A percentile compares a stretch with the other conserved stretches of the same genome.
Evolutionary conservation across 2,888 invertebrate species (phyloP).

Genomic region (Eilema sororculum): DNA sequence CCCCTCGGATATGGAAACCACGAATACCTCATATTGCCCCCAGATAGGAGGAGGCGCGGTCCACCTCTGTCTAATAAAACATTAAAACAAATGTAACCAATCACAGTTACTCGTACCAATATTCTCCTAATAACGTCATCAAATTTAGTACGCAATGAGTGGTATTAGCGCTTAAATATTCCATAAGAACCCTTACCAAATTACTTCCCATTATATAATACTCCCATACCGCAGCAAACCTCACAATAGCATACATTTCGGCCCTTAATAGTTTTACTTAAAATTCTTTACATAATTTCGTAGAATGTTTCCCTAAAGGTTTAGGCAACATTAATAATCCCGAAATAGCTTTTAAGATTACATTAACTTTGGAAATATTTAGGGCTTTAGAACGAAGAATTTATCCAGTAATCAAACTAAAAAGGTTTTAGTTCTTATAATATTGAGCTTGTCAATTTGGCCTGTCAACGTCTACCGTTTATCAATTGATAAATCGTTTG

Average conservation of each 20-base stretch:
- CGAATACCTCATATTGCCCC: too few species aligned
- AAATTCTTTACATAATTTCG: slow-evolving; percentile 23
- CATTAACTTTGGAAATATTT: slow-evolving; percentile 32
- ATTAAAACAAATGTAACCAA: too few species aligned
- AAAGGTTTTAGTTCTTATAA: slow-evolving; percentile 32
- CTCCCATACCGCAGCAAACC: slow-evolving; percentile 10
- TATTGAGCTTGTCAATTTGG: too few species aligned
- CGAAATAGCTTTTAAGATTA: slow-evolving; percentile 42
- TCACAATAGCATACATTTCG: slow-evolving; percentile 7
- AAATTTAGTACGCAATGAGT: not conserved
- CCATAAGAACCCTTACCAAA: slow-evolving; percentile 11
- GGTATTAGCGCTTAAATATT: slow-evolving; percentile 13
- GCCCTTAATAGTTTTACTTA: slow-evolving; percentile 17
- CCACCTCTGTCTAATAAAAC: too few species aligned
- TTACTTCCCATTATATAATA: slow-evolving; percentile 14
- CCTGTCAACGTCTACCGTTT: slow-evolving; percentile 22
- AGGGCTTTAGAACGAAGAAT: slow-evolving; percentile 39
- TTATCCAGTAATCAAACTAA: slow-evolving; percentile 36
- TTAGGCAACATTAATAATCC: slow-evolving; percentile 39
- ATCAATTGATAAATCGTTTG: too few species aligned
- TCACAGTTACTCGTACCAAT: not conserved
- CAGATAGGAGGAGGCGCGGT: too few species aligned
- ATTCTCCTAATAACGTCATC: not conserved
- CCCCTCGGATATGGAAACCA: too few species aligned
- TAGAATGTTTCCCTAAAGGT: slow-evolving; percentile 18